Percentiles rank a stretch among this genome's conserved stretches.
phyloP scores from a whole-genome alignment of 2,797 vertebrate species.

The Eospalax fontanierii region DNA sequence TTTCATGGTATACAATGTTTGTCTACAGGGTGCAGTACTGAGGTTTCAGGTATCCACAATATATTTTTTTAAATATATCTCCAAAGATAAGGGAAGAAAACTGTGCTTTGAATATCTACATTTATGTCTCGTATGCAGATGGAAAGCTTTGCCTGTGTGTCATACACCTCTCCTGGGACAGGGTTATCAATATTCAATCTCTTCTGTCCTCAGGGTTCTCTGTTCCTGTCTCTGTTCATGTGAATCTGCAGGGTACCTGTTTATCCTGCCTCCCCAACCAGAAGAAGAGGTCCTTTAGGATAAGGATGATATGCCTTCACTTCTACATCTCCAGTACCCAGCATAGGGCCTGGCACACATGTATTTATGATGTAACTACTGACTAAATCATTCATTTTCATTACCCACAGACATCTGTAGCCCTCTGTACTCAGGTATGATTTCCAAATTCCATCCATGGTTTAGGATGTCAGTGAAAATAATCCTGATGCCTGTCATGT shows the following conservation, averaged over 20 bases:
- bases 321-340: not conserved
- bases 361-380: not conserved
- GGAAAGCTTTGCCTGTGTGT: not conserved
- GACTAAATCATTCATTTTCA: constrained; percentile 21
- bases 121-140: not conserved
- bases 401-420: not conserved
- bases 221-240: not conserved
- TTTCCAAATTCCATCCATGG: constrained; percentile 41
- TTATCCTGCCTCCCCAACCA: not conserved
- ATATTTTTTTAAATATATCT: not conserved
- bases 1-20: not conserved
- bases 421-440: not conserved
- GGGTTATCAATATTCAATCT: not conserved
- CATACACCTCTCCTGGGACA: no score
- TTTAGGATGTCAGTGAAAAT: constrained; percentile 14
- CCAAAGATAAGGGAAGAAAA: not conserved
- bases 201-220: not conserved
- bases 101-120: not conserved
- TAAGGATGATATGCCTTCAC: not conserved
- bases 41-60: not conserved
- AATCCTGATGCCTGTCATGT: not conserved
- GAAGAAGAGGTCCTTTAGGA: not conserved
- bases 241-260: not conserved
- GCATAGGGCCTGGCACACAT: not conserved
- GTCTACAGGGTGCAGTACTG: not conserved